Evolutionary conservation across 2,113 vertebrate genomes (phyloP), one percentile per base, ranked within the genome.

Genomic region (Myotis davidii): DNA sequence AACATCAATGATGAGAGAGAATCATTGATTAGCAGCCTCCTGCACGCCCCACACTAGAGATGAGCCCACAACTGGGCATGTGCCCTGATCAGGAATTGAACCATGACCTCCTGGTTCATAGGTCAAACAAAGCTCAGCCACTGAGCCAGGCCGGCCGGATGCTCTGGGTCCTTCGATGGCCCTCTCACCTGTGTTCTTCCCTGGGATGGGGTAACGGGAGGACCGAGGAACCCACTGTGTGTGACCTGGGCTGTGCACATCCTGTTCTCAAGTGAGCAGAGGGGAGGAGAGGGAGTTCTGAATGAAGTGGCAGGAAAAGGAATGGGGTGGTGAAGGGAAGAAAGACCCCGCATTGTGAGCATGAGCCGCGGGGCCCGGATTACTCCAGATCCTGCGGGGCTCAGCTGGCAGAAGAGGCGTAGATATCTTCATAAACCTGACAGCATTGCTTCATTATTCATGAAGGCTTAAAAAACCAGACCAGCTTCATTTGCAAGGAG

Each of bases 401-500:
- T 73, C 48, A 29, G 67, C 82, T 73, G 21, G 34, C 42, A 90
- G 87, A 50, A 85, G 89, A 77, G 64, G 67, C 11, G 8, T 69
- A 77, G 73, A 50, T 78, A 67, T 59, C 77, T 94, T 88, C 92
- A 86, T 95, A 87, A 90, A 88, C 61, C 48, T 88, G 85, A 90
- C 81, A 90, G 52, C 67, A 27, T 37, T 29, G 11, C 82, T 97
- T 88, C 37, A 73, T 96, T 95, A 90, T 88, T 92, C 61, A 88
- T 73, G 69, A 90, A 95, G 85, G 10, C 56, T 52, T 21, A 21
- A 42, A 73, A 83, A 85, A 50, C 11, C 14, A 13, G 64, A 90
- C 70, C 52, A 78, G 34, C 48, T 96, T 94, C 32, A 27, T 95
- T 94, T 92, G 82, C 88, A 94, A 96, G 81, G 89, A 95, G 85